Conservation (phyloP, 2,113 vertebrate species). For the Pica pica region DNA sequence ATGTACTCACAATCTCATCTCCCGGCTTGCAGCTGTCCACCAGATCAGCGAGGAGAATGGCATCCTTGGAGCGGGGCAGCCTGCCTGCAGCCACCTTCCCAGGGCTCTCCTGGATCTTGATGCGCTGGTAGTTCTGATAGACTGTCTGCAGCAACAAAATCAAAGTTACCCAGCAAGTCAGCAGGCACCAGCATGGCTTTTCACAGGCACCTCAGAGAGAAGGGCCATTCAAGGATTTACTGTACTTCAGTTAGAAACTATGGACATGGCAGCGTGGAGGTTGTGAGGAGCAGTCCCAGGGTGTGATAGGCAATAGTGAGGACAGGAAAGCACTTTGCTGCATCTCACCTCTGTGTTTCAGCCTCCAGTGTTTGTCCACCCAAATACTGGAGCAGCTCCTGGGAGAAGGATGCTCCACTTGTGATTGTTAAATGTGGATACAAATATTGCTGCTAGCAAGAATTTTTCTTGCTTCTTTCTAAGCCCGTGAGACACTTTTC, state of each 20-base stretch:
- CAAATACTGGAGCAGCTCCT: background rate
- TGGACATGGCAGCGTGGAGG: background rate
- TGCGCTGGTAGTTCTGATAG: constrained; percentile 98
- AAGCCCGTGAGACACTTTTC: too few species aligned
- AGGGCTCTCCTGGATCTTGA: constrained; percentile 95
- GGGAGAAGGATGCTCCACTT: background rate
- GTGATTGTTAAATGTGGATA: background rate
- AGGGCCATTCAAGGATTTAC: background rate
- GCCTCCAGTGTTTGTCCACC: background rate
- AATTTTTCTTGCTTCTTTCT: too few species aligned
- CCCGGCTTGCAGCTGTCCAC: constrained; percentile 96
- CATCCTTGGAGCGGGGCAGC: constrained; percentile 94
- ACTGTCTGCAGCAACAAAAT: constrained; percentile 76
- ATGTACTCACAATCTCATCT: constrained; percentile 89
- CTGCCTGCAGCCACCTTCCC: constrained; percentile 93
- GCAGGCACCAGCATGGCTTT: background rate
- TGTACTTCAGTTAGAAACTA: background rate
- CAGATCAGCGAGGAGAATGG: constrained; percentile 91
- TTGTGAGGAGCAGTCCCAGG: background rate
- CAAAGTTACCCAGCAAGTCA: background rate
- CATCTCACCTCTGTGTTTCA: background rate
- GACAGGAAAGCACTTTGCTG: background rate
- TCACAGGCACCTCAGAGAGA: background rate
- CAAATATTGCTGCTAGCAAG: too few species aligned
- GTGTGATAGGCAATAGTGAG: background rate